A percentile compares a stretch with the other conserved stretches of the same genome.
These are phyloP conservation scores for Lepidurus packardi DNA, from an alignment of 1,140 invertebrate genomes.

Conservation along the genomic window DNA sequence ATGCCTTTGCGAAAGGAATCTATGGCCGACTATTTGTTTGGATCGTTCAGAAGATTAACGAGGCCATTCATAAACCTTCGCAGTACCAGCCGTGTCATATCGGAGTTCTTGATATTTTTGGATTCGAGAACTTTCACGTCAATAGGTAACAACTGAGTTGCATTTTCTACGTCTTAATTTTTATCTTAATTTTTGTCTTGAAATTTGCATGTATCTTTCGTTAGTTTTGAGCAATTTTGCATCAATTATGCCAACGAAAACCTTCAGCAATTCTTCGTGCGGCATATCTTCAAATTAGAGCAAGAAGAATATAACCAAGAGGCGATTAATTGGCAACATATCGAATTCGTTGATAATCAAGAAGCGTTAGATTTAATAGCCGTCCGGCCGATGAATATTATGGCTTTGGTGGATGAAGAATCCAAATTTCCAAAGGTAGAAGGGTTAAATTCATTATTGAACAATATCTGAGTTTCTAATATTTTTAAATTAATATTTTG, in stretches of 20 bases:
- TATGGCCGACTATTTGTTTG: slow-evolving; percentile 94
- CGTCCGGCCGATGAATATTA: slow-evolving; percentile 93
- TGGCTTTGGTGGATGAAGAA: slow-evolving; percentile 98
- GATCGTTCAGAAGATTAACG: slow-evolving; percentile 96
- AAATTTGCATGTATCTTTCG: slow-evolving; percentile 38
- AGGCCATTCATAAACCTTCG: slow-evolving; percentile 80
- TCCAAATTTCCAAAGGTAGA: slow-evolving; percentile 92
- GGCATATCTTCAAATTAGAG: slow-evolving; percentile 98
- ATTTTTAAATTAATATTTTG: slow-evolving; percentile 1
- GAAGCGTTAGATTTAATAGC: slow-evolving; percentile 96
- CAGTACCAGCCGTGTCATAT: slow-evolving; percentile 71
- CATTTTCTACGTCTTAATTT: slow-evolving; percentile 14
- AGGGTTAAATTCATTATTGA: background rate
- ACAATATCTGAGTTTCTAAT: background rate
- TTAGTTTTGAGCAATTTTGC: slow-evolving; percentile 97
- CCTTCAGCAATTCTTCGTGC: slow-evolving; percentile 97
- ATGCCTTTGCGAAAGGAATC: slow-evolving; percentile 98
- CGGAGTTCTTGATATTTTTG: slow-evolving; percentile 97
- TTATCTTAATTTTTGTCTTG: background rate
- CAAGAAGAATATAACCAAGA: slow-evolving; percentile 98
- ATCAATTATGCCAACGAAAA: slow-evolving; percentile 99
- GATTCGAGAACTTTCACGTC: slow-evolving; percentile 96
- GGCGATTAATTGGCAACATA: slow-evolving; percentile 97
- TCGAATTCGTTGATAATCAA: slow-evolving; percentile 99
- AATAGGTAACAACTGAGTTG: slow-evolving; percentile 58